Evolutionary conservation across 2,797 vertebrate genomes (phyloP).

Genomic region (Balearica regulorum): DNA sequence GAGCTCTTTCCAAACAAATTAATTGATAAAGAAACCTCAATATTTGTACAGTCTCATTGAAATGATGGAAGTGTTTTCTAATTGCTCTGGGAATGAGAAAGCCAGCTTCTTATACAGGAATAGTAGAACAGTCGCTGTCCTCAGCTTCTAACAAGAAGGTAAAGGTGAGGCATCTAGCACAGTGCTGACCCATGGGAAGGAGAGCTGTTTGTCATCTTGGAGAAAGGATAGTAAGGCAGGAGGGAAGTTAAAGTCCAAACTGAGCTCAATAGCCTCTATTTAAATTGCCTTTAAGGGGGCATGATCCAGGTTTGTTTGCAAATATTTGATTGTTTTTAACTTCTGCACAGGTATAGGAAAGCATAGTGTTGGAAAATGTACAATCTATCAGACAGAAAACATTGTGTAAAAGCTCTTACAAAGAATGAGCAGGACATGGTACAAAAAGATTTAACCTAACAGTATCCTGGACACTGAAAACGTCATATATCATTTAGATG

Average conservation of each 20-base stretch:
- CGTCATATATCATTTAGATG: background rate
- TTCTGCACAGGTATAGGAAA: background rate
- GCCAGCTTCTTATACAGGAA: background rate
- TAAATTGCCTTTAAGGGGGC: background rate
- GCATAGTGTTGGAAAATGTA: background rate
- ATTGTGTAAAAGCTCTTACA: background rate
- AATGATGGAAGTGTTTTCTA: background rate
- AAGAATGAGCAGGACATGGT: background rate
- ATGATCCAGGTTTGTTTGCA: background rate
- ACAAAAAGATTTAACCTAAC: background rate
- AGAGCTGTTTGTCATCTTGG: background rate
- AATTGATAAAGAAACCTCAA: background rate
- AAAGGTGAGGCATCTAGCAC: background rate
- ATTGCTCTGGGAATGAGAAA: background rate
- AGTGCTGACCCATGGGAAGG: background rate
- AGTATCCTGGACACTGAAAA: background rate
- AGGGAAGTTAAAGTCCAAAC: background rate
- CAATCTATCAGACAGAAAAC: background rate
- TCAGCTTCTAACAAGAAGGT: background rate
- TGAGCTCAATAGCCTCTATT: background rate
- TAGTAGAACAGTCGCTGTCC: background rate
- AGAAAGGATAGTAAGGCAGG: background rate
- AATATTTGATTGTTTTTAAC: background rate
- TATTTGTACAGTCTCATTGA: background rate
- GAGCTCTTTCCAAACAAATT: background rate